A percentile compares a stretch with the other conserved stretches of the same genome.
Conservation (phyloP, 2,797 vertebrate genomes). For the Peromyscus eremicus region DNA sequence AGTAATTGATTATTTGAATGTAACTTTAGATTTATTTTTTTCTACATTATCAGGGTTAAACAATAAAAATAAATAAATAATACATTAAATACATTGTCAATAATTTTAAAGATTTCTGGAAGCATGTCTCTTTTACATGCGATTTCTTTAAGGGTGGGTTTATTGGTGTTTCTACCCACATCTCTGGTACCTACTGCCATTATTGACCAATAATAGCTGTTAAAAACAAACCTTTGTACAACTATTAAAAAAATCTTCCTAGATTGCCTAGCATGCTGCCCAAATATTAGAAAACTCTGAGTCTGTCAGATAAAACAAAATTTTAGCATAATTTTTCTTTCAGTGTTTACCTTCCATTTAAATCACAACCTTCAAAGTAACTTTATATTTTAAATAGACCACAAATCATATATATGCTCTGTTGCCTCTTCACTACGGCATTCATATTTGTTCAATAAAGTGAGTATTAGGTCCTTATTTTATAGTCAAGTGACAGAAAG, state of each 20-base stretch:
- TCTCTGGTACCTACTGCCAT: neutral
- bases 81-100: neutral
- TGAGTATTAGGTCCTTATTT: neutral
- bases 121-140: neutral
- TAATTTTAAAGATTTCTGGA: constrained; percentile 2
- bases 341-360: neutral
- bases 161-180: neutral
- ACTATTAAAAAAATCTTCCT: neutral
- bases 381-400: neutral
- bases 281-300: neutral
- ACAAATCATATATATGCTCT: neutral
- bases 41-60: neutral
- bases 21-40: neutral
- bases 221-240: neutral
- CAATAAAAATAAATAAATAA: constrained; percentile 25
- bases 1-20: neutral
- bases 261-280: neutral
- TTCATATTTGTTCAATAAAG: neutral
- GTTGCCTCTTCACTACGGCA: neutral
- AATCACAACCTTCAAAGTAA: neutral
- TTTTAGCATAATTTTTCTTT: neutral
- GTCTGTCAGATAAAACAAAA: neutral
- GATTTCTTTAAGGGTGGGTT: neutral
- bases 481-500: neutral
- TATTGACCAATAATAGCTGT: neutral